Conservation (phyloP, 2,888 invertebrate species). For the Oligia fasciuncula region DNA sequence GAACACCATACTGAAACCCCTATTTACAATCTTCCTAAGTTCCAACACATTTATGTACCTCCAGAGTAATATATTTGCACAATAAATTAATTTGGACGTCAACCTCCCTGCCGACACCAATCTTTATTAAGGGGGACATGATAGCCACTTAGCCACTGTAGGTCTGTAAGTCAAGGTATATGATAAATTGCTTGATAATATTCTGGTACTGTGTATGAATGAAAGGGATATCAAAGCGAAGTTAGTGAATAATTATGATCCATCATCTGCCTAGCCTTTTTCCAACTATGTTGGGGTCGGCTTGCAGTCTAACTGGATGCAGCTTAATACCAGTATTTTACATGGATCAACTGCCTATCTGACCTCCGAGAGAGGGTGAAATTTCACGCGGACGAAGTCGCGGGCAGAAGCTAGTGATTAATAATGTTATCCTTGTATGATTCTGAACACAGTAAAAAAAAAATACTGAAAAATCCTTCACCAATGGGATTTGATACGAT, state of each 20-base stretch:
- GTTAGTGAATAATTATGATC: background rate
- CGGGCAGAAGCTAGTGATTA: too few species aligned
- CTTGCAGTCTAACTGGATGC: too few species aligned
- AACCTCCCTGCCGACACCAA: constrained; percentile 40
- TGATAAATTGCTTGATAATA: constrained; percentile 29
- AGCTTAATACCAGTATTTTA: too few species aligned
- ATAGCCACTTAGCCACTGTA: constrained; percentile 53
- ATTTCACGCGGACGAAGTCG: too few species aligned
- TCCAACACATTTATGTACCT: background rate
- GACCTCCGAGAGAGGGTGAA: too few species aligned
- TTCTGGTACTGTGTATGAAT: constrained; percentile 4
- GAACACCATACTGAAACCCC: background rate
- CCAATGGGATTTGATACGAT: too few species aligned
- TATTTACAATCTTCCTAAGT: background rate
- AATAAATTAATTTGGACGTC: constrained; percentile 51
- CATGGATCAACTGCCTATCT: too few species aligned
- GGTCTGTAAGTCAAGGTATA: constrained; percentile 38
- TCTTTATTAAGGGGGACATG: constrained; percentile 53
- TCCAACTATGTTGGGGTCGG: too few species aligned
- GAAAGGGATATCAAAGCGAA: background rate
- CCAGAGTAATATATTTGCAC: constrained; percentile 28
- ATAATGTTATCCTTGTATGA: too few species aligned
- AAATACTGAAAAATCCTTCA: too few species aligned
- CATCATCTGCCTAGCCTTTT: too few species aligned
- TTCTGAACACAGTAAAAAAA: too few species aligned